Conservation (phyloP, 2,888 invertebrate species). For the Drosophila paucipuncta region DNA sequence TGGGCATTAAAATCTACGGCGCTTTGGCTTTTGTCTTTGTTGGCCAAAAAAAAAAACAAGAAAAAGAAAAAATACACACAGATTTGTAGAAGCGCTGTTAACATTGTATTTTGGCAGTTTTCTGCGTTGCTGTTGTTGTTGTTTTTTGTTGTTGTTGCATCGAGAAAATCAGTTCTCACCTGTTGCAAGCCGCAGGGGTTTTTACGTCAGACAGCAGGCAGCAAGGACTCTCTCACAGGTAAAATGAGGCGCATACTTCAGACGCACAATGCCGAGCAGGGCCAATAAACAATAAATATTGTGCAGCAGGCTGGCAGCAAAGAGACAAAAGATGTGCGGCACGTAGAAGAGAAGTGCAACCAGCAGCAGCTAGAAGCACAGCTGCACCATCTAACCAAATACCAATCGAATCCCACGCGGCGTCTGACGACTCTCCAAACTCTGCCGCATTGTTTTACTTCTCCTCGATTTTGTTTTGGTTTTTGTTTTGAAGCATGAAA, state of each 20-base stretch:
- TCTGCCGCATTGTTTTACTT: slow-evolving; percentile 39
- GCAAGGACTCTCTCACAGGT: slow-evolving; percentile 56
- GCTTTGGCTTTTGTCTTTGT: slow-evolving; percentile 73
- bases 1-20: slow-evolving; percentile 67
- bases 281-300: slow-evolving; percentile 56
- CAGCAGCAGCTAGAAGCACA: slow-evolving; percentile 21
- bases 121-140: slow-evolving; percentile 17
- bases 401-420: slow-evolving; percentile 64
- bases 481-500: slow-evolving; percentile 57
- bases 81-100: slow-evolving; percentile 68
- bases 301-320: slow-evolving; percentile 21
- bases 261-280: slow-evolving; percentile 45
- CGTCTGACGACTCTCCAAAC: slow-evolving; percentile 32
- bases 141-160: slow-evolving; percentile 12
- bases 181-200: slow-evolving; percentile 68
- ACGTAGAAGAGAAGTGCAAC: slow-evolving; percentile 48
- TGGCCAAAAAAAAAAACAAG: slow-evolving; percentile 45
- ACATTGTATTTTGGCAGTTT: slow-evolving; percentile 65
- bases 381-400: slow-evolving; percentile 38
- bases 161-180: slow-evolving; percentile 56
- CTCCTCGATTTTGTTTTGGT: slow-evolving; percentile 3
- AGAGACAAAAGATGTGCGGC: slow-evolving; percentile 51
- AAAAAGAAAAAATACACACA: slow-evolving; percentile 1
- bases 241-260: slow-evolving; percentile 55
- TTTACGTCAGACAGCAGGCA: slow-evolving; percentile 65